Percentiles rank a stretch among this genome's conserved stretches.
These are phyloP conservation scores for Ctenicera cuprea DNA, from an alignment of 2,888 invertebrate species.

Conservation along the genomic window DNA sequence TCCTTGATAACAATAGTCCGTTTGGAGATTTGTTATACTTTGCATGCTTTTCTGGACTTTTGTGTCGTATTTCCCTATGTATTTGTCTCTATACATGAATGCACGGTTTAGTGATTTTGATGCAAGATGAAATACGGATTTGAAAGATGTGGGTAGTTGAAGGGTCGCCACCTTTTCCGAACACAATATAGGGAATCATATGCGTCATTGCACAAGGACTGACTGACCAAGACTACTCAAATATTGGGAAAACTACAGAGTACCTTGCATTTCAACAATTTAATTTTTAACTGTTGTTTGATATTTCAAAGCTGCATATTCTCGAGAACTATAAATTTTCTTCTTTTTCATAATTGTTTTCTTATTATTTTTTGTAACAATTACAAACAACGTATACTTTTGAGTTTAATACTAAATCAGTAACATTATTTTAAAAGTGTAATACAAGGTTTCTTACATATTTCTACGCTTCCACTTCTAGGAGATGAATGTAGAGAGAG, in stretches of 20 bases:
- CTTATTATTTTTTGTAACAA: too few relatives aligned
- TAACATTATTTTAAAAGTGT: too few relatives aligned
- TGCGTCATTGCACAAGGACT: conserved; percentile 43
- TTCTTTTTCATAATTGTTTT: too few relatives aligned
- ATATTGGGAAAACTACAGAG: not conserved
- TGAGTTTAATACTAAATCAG: too few relatives aligned
- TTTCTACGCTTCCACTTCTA: not conserved
- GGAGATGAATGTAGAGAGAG: conserved; percentile 15
- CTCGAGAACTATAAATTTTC: too few relatives aligned
- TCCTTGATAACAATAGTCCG: not conserved
- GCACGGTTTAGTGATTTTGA: conserved; percentile 34
- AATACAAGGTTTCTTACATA: too few relatives aligned
- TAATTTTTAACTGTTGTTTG: too few relatives aligned
- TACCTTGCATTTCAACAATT: too few relatives aligned
- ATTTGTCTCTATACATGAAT: conserved; percentile 25
- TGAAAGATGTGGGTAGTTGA: conserved; percentile 31
- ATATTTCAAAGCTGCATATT: too few relatives aligned
- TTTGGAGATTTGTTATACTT: not conserved
- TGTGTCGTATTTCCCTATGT: conserved; percentile 10
- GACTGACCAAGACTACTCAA: conserved; percentile 35
- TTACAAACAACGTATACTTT: too few relatives aligned
- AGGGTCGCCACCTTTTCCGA: conserved; percentile 42
- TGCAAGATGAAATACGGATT: conserved; percentile 28
- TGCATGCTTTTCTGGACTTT: not conserved
- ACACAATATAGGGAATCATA: conserved; percentile 39